These are phyloP conservation scores for Penaeus indicus DNA, from an alignment of 1,140 invertebrate genomes.

Conservation along the genomic window DNA sequence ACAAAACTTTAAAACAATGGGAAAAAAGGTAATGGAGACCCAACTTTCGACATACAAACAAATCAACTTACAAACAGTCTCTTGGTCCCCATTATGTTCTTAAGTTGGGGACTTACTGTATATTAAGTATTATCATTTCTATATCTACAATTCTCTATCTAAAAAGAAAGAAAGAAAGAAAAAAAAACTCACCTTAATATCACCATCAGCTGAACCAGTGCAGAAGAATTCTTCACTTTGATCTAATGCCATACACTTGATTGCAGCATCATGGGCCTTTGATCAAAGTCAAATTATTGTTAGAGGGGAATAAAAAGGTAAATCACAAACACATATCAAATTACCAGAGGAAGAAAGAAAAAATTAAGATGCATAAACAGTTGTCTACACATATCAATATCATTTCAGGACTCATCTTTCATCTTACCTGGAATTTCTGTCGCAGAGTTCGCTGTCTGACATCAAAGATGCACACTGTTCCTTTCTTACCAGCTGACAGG, in stretches of 20 bases:
- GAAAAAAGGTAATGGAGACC: too few species aligned
- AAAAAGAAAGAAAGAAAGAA: neutral
- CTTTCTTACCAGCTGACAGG: conserved; percentile 95
- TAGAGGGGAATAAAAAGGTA: neutral
- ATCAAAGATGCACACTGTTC: conserved; percentile 95
- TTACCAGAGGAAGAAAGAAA: neutral
- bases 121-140: neutral
- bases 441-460: conserved; percentile 88
- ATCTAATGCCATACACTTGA: conserved; percentile 95
- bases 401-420: too few species aligned
- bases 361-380: neutral
- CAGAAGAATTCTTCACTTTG: conserved; percentile 96
- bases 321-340: neutral
- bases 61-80: too few species aligned
- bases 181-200: conserved; percentile 87
- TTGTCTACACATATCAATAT: too few species aligned
- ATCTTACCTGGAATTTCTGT: conserved; percentile 81
- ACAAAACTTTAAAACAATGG: too few species aligned
- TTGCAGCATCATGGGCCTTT: conserved; percentile 85
- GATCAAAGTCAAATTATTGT: conserved; percentile 15
- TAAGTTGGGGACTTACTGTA: too few species aligned
- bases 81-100: too few species aligned
- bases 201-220: conserved; percentile 96
- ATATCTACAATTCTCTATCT: neutral
- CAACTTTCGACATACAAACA: too few species aligned